Base-by-base conservation (phyloP, 2,888 invertebrate species). In the Auanema freiburgensis region DNA sequence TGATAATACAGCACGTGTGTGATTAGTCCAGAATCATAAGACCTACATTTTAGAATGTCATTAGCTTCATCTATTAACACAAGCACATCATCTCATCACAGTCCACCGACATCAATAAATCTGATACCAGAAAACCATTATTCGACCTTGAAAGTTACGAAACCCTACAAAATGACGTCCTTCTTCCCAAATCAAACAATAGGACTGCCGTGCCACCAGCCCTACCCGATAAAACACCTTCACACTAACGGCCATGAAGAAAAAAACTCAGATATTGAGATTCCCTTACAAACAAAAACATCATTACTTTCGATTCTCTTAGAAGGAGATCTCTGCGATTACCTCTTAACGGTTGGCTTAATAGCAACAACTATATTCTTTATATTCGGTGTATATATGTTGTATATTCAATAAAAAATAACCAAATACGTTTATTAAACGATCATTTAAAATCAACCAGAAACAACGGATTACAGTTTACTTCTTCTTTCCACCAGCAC, bases 401-500 rank as follows among this genome's bases (percentile, higher is more conserved):
- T 59, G n/a, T 23, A 52, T 3, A 23, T 59, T 18, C 24, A 21
- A 33, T 59, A 59, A 51, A 51, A 4, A 21, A 14, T 54, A 33
- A 33, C 33, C 33, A 33, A 33, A 33, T 33, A 33, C 33, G 33
- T 33, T 33, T 33, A 33, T 33, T 33, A 33, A 33, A 18, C 16
- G 16, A 18, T 46, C 21, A 18, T 18, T 46, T 46, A 16, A 46
- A 46, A 46, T 46, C 46, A 46, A 46, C 46, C 16, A 46, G 16
- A 18, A 21, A 46, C 21, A 46, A 21, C 16, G 21, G 16, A 46
- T 5, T 10, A 46, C 10, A 46, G 21, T 56, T 43, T 23, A 33
- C 69, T 74, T 74, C 68, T 77, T 77, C 74, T 77, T 77, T 76
- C 77, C 77, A 10, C 77, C 77, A 10, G 69, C 63, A 53, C 66